Conservation (phyloP, 2,113 vertebrate species). For the Entelurus aequoreus region DNA sequence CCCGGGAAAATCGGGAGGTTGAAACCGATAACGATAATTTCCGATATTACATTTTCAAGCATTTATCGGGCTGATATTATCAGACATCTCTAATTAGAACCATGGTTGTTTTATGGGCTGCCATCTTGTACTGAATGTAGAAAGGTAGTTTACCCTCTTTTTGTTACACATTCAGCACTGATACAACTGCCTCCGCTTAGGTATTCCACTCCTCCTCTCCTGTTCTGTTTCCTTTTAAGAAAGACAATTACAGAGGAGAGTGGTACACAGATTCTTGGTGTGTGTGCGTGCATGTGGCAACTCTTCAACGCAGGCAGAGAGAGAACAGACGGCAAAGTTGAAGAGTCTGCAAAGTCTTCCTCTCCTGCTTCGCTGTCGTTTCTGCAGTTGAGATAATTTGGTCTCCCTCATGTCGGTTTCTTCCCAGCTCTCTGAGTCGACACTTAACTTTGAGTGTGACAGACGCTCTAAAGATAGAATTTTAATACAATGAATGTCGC, state of each 20-base stretch:
- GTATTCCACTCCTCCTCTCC: slow-evolving; percentile 12
- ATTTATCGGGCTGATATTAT: no score
- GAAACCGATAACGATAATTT: no score
- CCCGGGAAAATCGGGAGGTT: no score
- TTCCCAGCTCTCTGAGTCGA: slow-evolving; percentile 22
- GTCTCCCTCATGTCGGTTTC: slow-evolving; percentile 22
- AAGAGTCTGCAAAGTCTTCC: slow-evolving; percentile 15
- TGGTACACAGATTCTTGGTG: slow-evolving; percentile 9
- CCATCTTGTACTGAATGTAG: slow-evolving; percentile 6
- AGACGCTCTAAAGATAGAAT: slow-evolving; percentile 50
- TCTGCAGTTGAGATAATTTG: slow-evolving; percentile 38
- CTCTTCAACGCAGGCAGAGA: slow-evolving; percentile 10
- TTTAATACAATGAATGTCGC: slow-evolving; percentile 33
- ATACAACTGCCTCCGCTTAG: neutral
- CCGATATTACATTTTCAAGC: no score
- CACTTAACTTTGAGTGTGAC: slow-evolving; percentile 48
- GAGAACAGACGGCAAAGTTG: slow-evolving; percentile 31
- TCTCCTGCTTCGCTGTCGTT: slow-evolving; percentile 9
- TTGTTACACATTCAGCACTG: slow-evolving; percentile 4
- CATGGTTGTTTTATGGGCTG: no score
- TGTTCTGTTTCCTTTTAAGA: slow-evolving; percentile 26
- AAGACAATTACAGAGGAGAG: slow-evolving; percentile 15
- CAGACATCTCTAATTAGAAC: no score
- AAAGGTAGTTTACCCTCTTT: neutral
- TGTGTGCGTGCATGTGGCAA: slow-evolving; percentile 9